Conservation (phyloP, 2,113 vertebrate species). For the Rattus rattus region DNA sequence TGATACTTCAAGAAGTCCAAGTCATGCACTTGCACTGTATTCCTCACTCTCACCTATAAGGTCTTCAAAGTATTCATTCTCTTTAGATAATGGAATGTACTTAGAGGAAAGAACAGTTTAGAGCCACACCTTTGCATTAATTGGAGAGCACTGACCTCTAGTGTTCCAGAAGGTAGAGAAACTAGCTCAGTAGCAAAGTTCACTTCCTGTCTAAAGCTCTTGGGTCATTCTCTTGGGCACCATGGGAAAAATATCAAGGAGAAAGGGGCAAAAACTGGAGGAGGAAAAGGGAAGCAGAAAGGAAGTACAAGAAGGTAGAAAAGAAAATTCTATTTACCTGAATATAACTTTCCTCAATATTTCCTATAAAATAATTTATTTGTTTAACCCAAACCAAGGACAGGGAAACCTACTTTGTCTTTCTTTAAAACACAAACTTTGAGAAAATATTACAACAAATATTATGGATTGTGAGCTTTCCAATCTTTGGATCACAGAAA, state of each 20-base stretch:
- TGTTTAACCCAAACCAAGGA: background rate
- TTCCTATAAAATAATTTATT: slow-evolving; percentile 31
- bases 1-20: background rate
- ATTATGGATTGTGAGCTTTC: background rate
- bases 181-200: background rate
- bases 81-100: slow-evolving; percentile 48
- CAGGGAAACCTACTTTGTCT: background rate
- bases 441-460: background rate
- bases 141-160: slow-evolving; percentile 84
- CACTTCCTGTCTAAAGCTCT: slow-evolving; percentile 48
- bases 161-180: slow-evolving; percentile 60
- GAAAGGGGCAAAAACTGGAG: rapidly evolving
- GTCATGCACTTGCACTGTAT: background rate
- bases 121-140: slow-evolving; percentile 54
- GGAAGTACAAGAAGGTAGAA: too few relatives aligned
- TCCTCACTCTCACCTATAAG: background rate
- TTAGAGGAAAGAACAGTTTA: background rate
- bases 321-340: background rate
- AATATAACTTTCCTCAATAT: background rate
- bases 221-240: slow-evolving; percentile 49
- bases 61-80: slow-evolving; percentile 62
- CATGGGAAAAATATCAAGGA: slow-evolving; percentile 17
- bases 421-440: slow-evolving; percentile 49
- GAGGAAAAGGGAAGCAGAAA: rapidly evolving
- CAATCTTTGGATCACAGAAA: slow-evolving; percentile 27